Evolutionary conservation across 2,113 vertebrate genomes (phyloP).

Genomic region (Sterrhoptilus dennistouni): DNA sequence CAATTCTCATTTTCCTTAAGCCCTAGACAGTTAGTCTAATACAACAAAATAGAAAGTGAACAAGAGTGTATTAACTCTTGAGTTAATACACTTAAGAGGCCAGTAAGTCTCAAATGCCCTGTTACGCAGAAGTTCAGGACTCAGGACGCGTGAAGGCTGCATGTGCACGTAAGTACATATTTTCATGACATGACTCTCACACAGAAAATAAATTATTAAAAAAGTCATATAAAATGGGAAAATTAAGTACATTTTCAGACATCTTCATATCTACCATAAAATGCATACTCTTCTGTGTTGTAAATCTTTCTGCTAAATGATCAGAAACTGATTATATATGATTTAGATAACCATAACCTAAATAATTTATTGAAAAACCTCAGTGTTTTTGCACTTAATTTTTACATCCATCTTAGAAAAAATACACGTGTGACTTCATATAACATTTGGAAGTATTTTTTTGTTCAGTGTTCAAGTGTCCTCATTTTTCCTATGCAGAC

Average conservation of each 20-base stretch:
- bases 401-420: background rate
- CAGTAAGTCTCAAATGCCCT: background rate
- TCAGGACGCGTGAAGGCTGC: background rate
- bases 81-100: too few relatives aligned
- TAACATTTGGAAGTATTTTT: background rate
- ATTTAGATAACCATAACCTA: background rate
- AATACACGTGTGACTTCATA: rapidly evolving
- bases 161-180: background rate
- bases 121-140: background rate
- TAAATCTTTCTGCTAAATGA: background rate
- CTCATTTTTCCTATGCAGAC: background rate
- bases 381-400: background rate
- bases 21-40: background rate
- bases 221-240: background rate
- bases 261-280: background rate
- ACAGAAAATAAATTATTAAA: background rate
- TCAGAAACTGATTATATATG: background rate
- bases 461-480: background rate
- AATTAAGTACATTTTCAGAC: background rate
- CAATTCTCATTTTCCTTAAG: constrained; percentile 23
- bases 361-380: background rate
- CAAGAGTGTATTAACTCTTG: background rate
- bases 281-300: background rate
- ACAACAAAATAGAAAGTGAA: background rate
- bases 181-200: background rate